These are phyloP conservation scores for Pogonocichla stellata DNA, from an alignment of 2,113 vertebrate genomes.

Conservation along the genomic window DNA sequence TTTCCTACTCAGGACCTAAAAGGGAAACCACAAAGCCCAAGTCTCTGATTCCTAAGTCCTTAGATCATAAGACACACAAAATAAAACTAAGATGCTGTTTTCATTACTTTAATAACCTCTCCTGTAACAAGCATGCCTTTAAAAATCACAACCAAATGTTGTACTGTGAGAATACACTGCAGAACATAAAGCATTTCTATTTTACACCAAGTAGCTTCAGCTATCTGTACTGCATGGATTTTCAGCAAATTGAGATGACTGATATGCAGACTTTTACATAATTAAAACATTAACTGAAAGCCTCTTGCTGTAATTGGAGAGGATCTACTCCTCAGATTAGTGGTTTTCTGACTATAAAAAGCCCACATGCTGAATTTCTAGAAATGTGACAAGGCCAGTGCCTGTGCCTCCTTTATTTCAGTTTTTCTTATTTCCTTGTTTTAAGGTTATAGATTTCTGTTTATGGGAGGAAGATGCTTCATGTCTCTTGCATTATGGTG, in stretches of 20 bases:
- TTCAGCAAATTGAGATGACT: neutral
- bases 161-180: neutral
- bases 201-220: neutral
- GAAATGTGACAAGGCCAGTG: neutral
- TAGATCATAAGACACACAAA: neutral
- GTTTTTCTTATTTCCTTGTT: neutral
- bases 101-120: neutral
- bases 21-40: neutral
- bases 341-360: neutral
- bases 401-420: neutral
- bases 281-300: neutral
- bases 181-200: neutral
- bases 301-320: neutral
- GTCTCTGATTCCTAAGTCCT: neutral
- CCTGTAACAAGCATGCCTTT: neutral
- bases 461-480: neutral
- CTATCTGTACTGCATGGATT: neutral
- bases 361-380: neutral
- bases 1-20: neutral
- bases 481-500: neutral
- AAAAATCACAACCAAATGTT: neutral
- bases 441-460: neutral
- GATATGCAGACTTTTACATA: neutral
- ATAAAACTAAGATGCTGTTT: neutral
- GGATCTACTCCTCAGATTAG: neutral